Evolutionary conservation across 2,888 invertebrate genomes (phyloP), one percentile per base, ranked within the genome.

Genomic region (Cataglyphis livida): DNA sequence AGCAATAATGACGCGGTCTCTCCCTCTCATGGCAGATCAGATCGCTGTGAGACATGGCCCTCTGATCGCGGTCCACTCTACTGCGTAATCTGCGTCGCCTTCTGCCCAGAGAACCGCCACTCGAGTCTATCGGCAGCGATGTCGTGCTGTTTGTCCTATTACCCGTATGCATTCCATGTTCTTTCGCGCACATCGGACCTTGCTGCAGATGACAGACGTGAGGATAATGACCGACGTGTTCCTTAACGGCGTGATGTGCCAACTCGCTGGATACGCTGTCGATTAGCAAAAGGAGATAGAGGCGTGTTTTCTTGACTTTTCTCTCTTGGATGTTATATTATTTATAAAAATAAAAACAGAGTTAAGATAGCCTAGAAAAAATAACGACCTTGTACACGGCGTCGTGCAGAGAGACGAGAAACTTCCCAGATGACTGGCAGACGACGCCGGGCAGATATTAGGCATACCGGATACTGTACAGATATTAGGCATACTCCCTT

Each of bases 11-110:
- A 9, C 87, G 82, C 25, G 81, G 86, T 35, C 83, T 68, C 32
- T 84, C 82, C 32, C 64, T 85, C 38, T 85, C 84, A 48, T 84
- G 85, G 64, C 82, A 91, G 21, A 92, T 85, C 51, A 93, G 86
- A 84, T 94, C 94, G 79, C 91, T 93, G 61, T 94, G 94, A 0
- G 93, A 94, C 83, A 91, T 92, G 15, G 93, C 88, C 32, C 93
- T 91, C 61, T 93, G 93, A 79, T 94, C 92, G 28, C 92, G 87
- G 48, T 93, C 92, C 75, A 91, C 90, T 82, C 92, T 90, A 83
- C 92, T 94, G 51, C 90, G 90, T 48, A 92, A 82, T 66, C 91
- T 90, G 59, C 92, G 89, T 61, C 93, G 90, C 51, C 93, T 90
- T 68, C 94, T 89, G 57, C 94, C 93, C 51, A 93, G 84, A 12